Percentiles rank a stretch among this genome's conserved stretches.
Evolutionary conservation across 2,113 vertebrate genomes (phyloP).

Genomic region (Oryzias javanicus): DNA sequence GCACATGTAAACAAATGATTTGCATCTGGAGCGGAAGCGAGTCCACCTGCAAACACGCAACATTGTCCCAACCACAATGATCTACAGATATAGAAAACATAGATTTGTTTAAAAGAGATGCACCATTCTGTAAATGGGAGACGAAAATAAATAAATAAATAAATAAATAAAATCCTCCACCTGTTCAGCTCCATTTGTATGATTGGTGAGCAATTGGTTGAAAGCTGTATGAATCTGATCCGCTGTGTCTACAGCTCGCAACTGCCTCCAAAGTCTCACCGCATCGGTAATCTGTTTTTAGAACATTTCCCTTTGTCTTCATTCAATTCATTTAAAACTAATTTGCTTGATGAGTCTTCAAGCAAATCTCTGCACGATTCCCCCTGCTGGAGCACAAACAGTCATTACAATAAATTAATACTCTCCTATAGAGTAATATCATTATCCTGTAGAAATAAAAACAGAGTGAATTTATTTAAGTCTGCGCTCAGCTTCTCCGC

Average conservation of each 20-base stretch:
- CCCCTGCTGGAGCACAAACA: conserved; percentile 28
- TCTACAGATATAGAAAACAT: neutral
- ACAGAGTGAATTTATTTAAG: conserved; percentile 4
- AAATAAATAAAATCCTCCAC: conserved; percentile 49
- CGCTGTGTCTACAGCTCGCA: conserved; percentile 14
- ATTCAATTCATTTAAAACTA: conserved; percentile 40
- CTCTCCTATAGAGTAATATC: conserved; percentile 15
- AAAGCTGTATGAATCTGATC: conserved; percentile 41
- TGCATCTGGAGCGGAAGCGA: conserved; percentile 54
- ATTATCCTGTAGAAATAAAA: conserved; percentile 19
- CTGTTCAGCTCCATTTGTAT: conserved; percentile 61
- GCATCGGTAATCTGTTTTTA: conserved; percentile 1
- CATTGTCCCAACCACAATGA: neutral
- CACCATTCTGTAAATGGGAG: conserved; percentile 5
- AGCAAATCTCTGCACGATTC: conserved; percentile 28
- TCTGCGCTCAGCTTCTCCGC: conserved; percentile 3
- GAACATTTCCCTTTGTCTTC: conserved; percentile 6
- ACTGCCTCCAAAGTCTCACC: conserved; percentile 39
- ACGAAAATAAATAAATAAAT: no score
- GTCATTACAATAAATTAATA: conserved; percentile 35
- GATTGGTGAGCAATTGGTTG: conserved; percentile 59
- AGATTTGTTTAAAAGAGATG: conserved; percentile 11
- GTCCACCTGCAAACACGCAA: neutral
- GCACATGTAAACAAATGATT: conserved; percentile 60
- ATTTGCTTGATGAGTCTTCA: conserved; percentile 38